Conservation (phyloP, 2,113 vertebrate species). For the Nematolebias whitei region DNA sequence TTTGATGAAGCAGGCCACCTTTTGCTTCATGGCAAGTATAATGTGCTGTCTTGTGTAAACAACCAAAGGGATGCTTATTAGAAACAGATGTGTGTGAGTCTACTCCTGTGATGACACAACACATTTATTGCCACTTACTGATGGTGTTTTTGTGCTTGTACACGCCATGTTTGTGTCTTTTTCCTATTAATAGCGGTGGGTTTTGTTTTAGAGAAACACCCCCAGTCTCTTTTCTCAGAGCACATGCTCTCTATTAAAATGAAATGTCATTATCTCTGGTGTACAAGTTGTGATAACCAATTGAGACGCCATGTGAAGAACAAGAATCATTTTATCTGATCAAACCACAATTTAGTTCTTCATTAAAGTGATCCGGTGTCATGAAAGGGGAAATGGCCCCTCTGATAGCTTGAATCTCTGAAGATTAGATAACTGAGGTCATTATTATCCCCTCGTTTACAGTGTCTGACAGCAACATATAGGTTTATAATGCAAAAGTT, state of each 20-base stretch:
- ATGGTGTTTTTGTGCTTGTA: constrained; percentile 18
- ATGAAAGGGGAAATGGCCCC: constrained; percentile 45
- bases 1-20: constrained; percentile 48
- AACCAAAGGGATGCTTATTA: constrained; percentile 56
- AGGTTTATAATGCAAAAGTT: constrained; percentile 31
- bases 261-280: constrained; percentile 23
- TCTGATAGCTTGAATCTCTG: constrained; percentile 43
- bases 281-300: constrained; percentile 33
- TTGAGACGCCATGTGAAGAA: constrained; percentile 17
- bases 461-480: constrained; percentile 47
- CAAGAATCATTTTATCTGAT: constrained; percentile 27
- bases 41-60: constrained; percentile 63
- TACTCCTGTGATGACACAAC: constrained; percentile 59
- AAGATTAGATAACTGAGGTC: constrained; percentile 54
- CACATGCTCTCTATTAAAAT: constrained; percentile 27
- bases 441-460: constrained; percentile 43
- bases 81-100: constrained; percentile 76
- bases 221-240: constrained; percentile 48
- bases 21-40: constrained; percentile 49
- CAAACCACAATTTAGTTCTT: constrained; percentile 40
- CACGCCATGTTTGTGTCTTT: constrained; percentile 41
- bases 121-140: constrained; percentile 52
- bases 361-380: constrained; percentile 48
- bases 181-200: constrained; percentile 68
- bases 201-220: constrained; percentile 63